A percentile compares a stretch with the other conserved stretches of the same genome.
These are phyloP conservation scores for Gasterosteus aculeatus DNA, from an alignment of 2,113 vertebrate species.

Conservation along the genomic window DNA sequence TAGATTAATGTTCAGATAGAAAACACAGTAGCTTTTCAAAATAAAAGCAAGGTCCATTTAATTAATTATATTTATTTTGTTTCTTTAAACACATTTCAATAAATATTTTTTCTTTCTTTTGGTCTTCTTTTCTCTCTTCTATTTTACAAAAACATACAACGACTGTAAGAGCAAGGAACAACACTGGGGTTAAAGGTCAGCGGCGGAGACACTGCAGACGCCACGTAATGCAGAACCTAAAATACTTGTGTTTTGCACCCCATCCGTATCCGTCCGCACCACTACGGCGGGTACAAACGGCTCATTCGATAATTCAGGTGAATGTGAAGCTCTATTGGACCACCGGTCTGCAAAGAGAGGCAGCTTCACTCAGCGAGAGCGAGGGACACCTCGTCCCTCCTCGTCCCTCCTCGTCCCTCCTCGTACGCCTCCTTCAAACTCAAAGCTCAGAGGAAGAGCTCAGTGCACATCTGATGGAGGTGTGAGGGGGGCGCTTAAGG, in stretches of 20 bases:
- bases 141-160: constrained; percentile 72
- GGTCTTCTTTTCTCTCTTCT: constrained; percentile 40
- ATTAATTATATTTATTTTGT: constrained; percentile 68
- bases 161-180: constrained; percentile 59
- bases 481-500: background rate
- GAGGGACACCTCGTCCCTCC: no score
- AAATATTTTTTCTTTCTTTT: constrained; percentile 77
- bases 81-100: constrained; percentile 82
- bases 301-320: constrained; percentile 20
- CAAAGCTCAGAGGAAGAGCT: background rate
- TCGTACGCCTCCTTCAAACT: background rate
- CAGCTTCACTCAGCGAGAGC: constrained; percentile 25
- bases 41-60: constrained; percentile 81
- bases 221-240: constrained; percentile 36
- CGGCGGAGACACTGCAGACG: constrained; percentile 53
- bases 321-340: constrained; percentile 31
- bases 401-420: no score
- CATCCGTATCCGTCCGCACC: constrained; percentile 39
- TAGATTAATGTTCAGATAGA: constrained; percentile 76
- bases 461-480: background rate
- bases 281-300: constrained; percentile 49
- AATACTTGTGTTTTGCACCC: constrained; percentile 40
- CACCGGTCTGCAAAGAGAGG: constrained; percentile 34
- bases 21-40: constrained; percentile 83
- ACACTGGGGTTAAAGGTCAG: constrained; percentile 65